A percentile compares a stretch with the other conserved stretches of the same genome.
Evolutionary conservation across 2,797 vertebrate species (phyloP).

Genomic region (Kryptopterus vitreolus): DNA sequence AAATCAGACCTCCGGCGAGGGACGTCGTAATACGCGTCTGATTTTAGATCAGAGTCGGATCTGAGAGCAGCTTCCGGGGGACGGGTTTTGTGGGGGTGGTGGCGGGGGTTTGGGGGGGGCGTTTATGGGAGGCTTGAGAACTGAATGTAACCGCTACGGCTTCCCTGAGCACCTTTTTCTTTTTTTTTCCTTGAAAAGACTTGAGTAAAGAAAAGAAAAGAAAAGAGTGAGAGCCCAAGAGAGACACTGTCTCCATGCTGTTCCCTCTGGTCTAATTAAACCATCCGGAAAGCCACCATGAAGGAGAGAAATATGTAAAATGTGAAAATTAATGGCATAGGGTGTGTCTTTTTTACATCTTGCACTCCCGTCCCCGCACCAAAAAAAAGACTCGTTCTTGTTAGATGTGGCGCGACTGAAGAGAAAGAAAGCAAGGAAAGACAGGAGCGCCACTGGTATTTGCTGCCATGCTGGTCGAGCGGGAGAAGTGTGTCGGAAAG

Average conservation of each 20-base stretch:
- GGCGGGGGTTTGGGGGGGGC: too few relatives aligned
- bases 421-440: slow-evolving; percentile 31
- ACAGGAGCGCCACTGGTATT: slow-evolving; percentile 15
- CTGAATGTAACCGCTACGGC: slow-evolving; percentile 12
- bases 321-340: slow-evolving; percentile 62
- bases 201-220: slow-evolving; percentile 52
- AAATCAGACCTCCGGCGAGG: background rate
- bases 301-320: slow-evolving; percentile 63
- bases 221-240: slow-evolving; percentile 53
- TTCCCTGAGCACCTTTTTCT: slow-evolving; percentile 33
- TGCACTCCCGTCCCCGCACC: slow-evolving; percentile 54
- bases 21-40: background rate
- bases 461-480: slow-evolving; percentile 33
- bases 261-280: slow-evolving; percentile 72
- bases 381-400: background rate
- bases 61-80: slow-evolving; percentile 11
- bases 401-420: slow-evolving; percentile 38
- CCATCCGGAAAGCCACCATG: slow-evolving; percentile 59
- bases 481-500: slow-evolving; percentile 44
- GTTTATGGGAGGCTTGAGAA: background rate
- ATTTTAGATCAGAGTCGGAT: background rate
- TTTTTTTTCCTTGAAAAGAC: slow-evolving; percentile 48
- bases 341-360: slow-evolving; percentile 63
- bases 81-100: too few relatives aligned
- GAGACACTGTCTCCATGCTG: slow-evolving; percentile 56